phyloP scores from a whole-genome alignment of 2,113 vertebrate genomes.

The Phalacrocorax brasilianus region DNA sequence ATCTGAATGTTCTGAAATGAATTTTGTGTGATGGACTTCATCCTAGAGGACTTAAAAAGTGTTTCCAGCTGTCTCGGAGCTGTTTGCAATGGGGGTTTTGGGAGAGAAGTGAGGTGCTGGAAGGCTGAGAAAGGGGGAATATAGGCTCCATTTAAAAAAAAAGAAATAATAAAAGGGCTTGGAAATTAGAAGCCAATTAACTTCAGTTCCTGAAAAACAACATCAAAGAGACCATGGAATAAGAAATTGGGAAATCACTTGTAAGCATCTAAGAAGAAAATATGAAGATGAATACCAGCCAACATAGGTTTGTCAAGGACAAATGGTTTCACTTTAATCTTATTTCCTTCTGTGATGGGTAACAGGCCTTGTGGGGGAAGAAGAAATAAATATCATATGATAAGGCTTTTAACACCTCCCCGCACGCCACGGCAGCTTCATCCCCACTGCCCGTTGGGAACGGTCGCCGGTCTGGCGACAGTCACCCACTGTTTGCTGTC shows the following conservation, averaged over 20 bases:
- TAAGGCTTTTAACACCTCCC: background rate
- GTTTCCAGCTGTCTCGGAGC: background rate
- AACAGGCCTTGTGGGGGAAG: background rate
- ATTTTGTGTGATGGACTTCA: background rate
- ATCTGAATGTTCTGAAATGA: background rate
- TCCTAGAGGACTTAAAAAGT: background rate
- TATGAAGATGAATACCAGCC: background rate
- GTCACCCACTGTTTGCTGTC: fast-evolving
- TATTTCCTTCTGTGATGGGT: background rate
- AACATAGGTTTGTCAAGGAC: background rate
- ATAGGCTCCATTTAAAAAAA: background rate
- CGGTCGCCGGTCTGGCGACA: fast-evolving
- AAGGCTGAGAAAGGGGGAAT: background rate
- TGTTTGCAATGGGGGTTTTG: background rate
- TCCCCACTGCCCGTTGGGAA: fast-evolving
- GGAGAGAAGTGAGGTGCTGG: background rate
- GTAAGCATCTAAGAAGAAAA: background rate
- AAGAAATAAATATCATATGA: too few relatives aligned
- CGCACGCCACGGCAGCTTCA: background rate
- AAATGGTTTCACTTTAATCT: background rate
- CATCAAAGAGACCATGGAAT: background rate
- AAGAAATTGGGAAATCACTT: background rate
- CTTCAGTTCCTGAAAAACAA: background rate
- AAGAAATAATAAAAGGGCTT: background rate
- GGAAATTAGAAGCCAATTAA: background rate